Conservation (phyloP, 2,888 invertebrate genomes). For the Steinernema carpocapsae region DNA sequence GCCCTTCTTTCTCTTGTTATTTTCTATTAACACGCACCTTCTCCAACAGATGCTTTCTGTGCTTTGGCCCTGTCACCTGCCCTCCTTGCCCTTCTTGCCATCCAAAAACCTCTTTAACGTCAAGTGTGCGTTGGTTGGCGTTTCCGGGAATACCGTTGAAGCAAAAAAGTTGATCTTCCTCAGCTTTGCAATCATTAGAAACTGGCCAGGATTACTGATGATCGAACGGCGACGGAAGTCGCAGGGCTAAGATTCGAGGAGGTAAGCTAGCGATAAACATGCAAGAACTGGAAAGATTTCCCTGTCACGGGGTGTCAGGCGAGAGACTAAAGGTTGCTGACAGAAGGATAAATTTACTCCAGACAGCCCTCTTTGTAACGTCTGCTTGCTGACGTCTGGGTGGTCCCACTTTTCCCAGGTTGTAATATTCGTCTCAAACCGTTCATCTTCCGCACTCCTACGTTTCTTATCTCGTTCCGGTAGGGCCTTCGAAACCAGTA, state of each 20-base stretch:
- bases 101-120: background rate
- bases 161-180: background rate
- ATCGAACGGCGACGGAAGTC: background rate
- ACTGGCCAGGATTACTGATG: too few relatives aligned
- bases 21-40: background rate
- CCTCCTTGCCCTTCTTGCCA: too few relatives aligned
- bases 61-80: slow-evolving; percentile 11
- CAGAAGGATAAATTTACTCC: too few relatives aligned
- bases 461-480: too few relatives aligned
- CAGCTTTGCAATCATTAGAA: too few relatives aligned
- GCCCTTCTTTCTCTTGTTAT: slow-evolving; percentile 5
- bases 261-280: too few relatives aligned
- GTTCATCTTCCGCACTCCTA: too few relatives aligned
- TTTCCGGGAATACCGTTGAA: slow-evolving; percentile 23
- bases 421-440: too few relatives aligned
- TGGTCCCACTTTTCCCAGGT: background rate
- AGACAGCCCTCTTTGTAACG: background rate
- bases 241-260: background rate
- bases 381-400: background rate
- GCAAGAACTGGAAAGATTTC: background rate
- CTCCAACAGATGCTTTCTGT: background rate
- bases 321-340: background rate
- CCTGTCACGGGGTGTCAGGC: background rate
- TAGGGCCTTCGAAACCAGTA: too few relatives aligned
- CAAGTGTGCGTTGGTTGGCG: slow-evolving; percentile 26